Base-by-base conservation (phyloP, 2,113 vertebrate species). In the Pogonocichla stellata region DNA sequence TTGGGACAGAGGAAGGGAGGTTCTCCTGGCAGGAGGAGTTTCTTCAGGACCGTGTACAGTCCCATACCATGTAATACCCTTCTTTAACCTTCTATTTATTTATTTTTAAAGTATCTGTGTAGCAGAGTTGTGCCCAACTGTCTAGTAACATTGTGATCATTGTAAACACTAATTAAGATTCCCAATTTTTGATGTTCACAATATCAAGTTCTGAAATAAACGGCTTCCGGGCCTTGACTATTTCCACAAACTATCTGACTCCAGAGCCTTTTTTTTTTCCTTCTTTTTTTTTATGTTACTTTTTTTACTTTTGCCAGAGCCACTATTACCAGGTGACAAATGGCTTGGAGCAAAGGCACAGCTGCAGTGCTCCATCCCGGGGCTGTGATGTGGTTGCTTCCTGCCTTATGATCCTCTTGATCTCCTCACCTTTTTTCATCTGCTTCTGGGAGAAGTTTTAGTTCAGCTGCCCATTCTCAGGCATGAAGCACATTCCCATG, bases 181-280 rank as follows among this genome's bases (percentile, higher is more conserved):
- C 9, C 69, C 23, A 64, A 1, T 57, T 79, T 78, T 66, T 79
- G 51, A 77, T 95, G 97, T 97, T 94, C 90, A 62, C 51, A 47
- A 89, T 96, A 92, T 82, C 90, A 82, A 97, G 77, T 97, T 93
- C 92, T 97, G 71, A 96, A 98, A 98, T 98, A 98, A 98, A 98
- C 88, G 98, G 97, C 97, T 95, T 96, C 91, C 53, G 47, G 90
- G 95, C 96, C 97, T 80, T 95, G 97, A 75, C 48, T 82, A 78
- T 96, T 95, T 94, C 93, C 90, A 93, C 92, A 83, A 92, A 83
- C 73, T 79, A 17, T 88, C 82, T 96, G 97, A 97, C 94, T 92
- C 96, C 69, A 86, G 82, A 97, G 96, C 95, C 94, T 98, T 96
- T 94, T 96, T 75, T 80, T 91, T 78, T 61, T 66, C 8, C 79